Evolutionary conservation across 2,888 invertebrate species (phyloP).

Genomic region (Hydroisotoma schaefferi): DNA sequence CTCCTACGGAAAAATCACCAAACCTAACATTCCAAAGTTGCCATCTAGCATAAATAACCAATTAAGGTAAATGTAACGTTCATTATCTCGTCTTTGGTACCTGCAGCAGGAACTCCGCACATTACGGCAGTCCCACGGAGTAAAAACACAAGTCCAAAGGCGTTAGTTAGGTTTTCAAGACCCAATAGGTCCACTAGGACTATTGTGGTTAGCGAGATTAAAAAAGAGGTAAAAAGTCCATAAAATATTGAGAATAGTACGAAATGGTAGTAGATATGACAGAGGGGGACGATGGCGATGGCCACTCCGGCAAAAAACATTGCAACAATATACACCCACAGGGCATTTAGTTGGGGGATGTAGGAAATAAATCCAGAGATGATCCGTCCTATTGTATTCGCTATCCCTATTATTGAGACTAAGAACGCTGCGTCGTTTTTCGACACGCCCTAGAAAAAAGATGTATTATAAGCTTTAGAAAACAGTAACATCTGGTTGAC

Average conservation of each 20-base stretch:
- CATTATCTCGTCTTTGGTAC: too few species aligned
- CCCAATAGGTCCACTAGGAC: too few species aligned
- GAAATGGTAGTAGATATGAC: conserved; percentile 63
- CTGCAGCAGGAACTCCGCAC: not conserved
- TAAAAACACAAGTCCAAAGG: not conserved
- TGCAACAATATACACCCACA: conserved; percentile 84
- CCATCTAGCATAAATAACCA: not conserved
- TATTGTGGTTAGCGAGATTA: too few species aligned
- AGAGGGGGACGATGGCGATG: conserved; percentile 73
- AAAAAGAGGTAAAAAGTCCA: conserved; percentile 61
- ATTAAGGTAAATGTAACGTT: too few species aligned
- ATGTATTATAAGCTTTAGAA: not conserved
- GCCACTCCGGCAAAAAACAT: conserved; percentile 85
- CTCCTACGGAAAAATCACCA: too few species aligned
- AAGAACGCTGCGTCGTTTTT: conserved; percentile 58
- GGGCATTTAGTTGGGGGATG: conserved; percentile 75
- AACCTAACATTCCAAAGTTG: not conserved
- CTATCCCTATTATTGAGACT: conserved; percentile 80
- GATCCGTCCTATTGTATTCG: conserved; percentile 86
- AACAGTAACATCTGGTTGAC: not conserved
- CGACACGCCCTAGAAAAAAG: too few species aligned
- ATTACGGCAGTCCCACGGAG: not conserved
- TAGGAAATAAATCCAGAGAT: conserved; percentile 67
- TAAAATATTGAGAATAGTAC: conserved; percentile 76
- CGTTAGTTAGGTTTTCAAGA: not conserved